phyloP scores from a whole-genome alignment of 2,888 invertebrate genomes.

The Hypercompe scribonia region DNA sequence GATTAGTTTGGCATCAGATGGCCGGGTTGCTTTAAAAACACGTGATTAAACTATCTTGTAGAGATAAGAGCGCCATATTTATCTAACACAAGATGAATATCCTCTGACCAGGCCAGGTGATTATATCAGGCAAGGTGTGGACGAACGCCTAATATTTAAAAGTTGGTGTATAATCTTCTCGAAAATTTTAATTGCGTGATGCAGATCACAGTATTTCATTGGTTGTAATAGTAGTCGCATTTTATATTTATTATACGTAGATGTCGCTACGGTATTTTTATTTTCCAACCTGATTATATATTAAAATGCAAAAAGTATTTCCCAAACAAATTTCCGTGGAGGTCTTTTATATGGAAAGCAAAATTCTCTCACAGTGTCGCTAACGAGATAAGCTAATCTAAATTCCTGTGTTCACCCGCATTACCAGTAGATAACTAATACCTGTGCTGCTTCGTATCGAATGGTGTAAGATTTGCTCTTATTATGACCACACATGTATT shows the following conservation, averaged over 20 bases:
- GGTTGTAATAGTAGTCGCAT: not conserved
- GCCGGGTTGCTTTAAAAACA: too few species aligned
- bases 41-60: too few species aligned
- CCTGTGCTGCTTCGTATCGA: not conserved
- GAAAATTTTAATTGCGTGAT: too few species aligned
- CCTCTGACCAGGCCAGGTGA: too few species aligned
- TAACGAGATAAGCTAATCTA: slow-evolving; percentile 6
- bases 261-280: not conserved
- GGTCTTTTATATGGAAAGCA: not conserved
- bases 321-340: not conserved
- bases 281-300: not conserved
- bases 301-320: not conserved
- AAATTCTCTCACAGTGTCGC: not conserved
- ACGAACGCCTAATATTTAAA: too few species aligned
- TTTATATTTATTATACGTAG: not conserved
- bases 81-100: too few species aligned
- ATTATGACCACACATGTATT: not conserved
- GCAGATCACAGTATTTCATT: too few species aligned
- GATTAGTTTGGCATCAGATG: too few species aligned
- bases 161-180: too few species aligned
- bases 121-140: too few species aligned
- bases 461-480: not conserved
- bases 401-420: slow-evolving; percentile 17
- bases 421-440: not conserved
- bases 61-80: too few species aligned